Conservation (phyloP, 2,888 invertebrate species). For the Meliscaeva auricollis region DNA sequence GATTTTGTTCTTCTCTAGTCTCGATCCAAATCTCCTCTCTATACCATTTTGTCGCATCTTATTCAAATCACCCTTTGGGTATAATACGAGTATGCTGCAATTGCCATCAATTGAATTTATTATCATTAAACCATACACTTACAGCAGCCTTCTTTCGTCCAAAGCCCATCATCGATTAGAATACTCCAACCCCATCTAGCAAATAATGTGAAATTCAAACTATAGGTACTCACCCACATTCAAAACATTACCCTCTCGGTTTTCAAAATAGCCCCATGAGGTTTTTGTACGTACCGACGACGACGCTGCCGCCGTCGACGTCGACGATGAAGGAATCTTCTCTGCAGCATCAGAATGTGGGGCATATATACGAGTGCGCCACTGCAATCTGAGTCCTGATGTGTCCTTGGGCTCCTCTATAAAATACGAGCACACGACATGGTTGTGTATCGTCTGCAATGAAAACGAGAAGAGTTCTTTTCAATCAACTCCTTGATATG, state of each 20-base stretch:
- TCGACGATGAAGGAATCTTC: neutral
- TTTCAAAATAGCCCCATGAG: constrained; percentile 51
- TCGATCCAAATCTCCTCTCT: too few relatives aligned
- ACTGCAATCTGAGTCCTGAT: constrained; percentile 25
- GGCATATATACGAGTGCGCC: neutral
- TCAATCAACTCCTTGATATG: constrained; percentile 72
- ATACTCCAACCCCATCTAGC: neutral
- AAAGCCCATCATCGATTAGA: constrained; percentile 59
- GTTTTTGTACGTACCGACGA: neutral
- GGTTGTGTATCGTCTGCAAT: constrained; percentile 36
- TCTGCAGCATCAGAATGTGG: constrained; percentile 25
- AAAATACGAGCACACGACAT: neutral
- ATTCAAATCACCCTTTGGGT: neutral
- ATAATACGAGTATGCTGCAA: neutral
- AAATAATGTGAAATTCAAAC: constrained; percentile 45
- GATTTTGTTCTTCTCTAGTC: too few relatives aligned
- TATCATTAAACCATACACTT: constrained; percentile 43
- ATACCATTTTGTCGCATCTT: too few relatives aligned
- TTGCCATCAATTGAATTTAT: constrained; percentile 24
- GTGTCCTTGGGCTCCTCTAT: constrained; percentile 21
- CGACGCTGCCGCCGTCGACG: too few relatives aligned
- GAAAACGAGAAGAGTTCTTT: constrained; percentile 61
- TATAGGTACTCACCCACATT: neutral
- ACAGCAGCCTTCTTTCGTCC: constrained; percentile 31
- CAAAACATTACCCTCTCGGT: constrained; percentile 8